Evolutionary conservation across 2,113 vertebrate genomes (phyloP), one percentile per base, ranked within the genome.

Genomic region (Neomonachus schauinslandi): DNA sequence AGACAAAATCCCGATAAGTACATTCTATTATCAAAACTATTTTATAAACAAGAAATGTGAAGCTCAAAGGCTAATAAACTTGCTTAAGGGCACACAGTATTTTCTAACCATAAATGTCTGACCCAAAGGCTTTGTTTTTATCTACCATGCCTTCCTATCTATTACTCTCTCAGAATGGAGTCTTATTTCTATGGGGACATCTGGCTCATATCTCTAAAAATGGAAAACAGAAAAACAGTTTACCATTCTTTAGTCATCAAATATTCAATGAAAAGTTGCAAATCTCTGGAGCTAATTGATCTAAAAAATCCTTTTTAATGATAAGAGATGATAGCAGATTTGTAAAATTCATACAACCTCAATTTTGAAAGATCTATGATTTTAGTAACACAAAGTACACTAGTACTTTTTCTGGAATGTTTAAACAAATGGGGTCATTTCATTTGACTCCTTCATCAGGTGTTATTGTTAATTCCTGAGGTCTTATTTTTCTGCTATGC

Each of bases 401-500:
- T 88, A 53, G 1, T 42, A 81, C 46, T 89, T 93, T 93, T 80
- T 31, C 63, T 10, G 74, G 53, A 36, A 86, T 94, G 57, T 88
- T 83, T 86, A 16, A 95, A 93, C 36, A 61, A 97, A 36, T 53
- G 2, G 1, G 63, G 26, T 2, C 0, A 15, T 90, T 97, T 95
- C 4, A 36, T 95, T 94, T 76, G 9, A 53, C 19, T 88, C 26
- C 42, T 71, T 74, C 13, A 13, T 14, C 95, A 96, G 67, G 2
- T 72, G 39, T 76, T 61, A 31, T 91, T 53, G 49, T 76, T 84
- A 95, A 67, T 93, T 46, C 10, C 22, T 83, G 71, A 39, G 16
- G 61, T 83, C 95, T 97, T 19, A 95, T 4, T 95, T 95, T 94
- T 96, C 61, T 82, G 3, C 83, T 93, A 33, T 80, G 24, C 49